These are phyloP conservation scores for Coranthus polyacanthus DNA, from an alignment of 2,797 vertebrate genomes.

Conservation along the genomic window DNA sequence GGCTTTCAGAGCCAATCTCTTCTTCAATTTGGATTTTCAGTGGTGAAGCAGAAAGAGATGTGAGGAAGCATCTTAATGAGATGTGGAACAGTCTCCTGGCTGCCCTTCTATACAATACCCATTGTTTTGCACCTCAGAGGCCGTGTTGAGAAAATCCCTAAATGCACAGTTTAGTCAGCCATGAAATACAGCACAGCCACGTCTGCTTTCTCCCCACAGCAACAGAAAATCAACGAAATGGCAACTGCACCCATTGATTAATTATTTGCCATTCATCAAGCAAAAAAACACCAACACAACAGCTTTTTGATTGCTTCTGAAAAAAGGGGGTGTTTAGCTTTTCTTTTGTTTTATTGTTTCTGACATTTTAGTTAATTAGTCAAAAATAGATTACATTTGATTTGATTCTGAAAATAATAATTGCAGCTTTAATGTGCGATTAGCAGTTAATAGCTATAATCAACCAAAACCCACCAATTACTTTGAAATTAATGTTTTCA, in stretches of 20 bases:
- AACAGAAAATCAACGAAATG: conserved; percentile 19
- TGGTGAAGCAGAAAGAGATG: conserved; percentile 44
- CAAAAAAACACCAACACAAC: conserved; percentile 6
- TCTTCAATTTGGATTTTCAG: conserved; percentile 54
- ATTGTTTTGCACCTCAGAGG: conserved; percentile 56
- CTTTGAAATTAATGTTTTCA: conserved; percentile 17
- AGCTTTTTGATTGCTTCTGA: conserved; percentile 5
- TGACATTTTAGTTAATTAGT: conserved; percentile 20
- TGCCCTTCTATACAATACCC: conserved; percentile 31
- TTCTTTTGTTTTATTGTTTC: conserved; percentile 4
- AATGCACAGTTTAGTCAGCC: conserved; percentile 36
- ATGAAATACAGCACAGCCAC: conserved; percentile 27
- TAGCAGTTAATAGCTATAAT: conserved; percentile 29
- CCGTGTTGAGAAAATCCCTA: conserved; percentile 40
- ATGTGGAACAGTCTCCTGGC: conserved; percentile 32
- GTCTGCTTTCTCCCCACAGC: conserved; percentile 17
- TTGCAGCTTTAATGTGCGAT: conserved; percentile 35
- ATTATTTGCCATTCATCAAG: conserved; percentile 11
- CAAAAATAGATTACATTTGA: conserved; percentile 22
- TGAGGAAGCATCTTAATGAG: conserved; percentile 59
- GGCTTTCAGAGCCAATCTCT: conserved; percentile 48
- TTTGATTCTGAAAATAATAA: conserved; percentile 23
- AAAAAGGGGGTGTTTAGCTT: conserved; percentile 12
- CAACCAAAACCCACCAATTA: background rate
- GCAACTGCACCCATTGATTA: conserved; percentile 26